A percentile compares a stretch with the other conserved stretches of the same genome.
phyloP scores from a whole-genome alignment of 35 echinoderm and acorn worm genomes.

The Hemicentrotus pulcherrimus region DNA sequence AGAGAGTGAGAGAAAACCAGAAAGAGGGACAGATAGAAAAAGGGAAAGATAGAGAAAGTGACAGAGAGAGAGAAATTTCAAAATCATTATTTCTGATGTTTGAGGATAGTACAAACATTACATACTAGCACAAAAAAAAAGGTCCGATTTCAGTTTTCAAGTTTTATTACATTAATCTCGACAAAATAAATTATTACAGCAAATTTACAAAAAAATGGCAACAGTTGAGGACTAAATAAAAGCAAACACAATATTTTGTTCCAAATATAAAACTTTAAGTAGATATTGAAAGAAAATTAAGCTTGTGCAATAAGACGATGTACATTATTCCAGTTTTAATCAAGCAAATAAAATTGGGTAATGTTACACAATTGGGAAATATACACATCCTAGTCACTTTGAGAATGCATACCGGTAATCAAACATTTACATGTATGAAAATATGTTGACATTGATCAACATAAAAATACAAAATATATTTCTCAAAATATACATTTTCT shows the following conservation, averaged over 20 bases:
- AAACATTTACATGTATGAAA: neutral
- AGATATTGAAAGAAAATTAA: neutral
- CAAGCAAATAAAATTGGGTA: neutral
- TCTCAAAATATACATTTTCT: neutral
- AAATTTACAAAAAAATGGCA: neutral
- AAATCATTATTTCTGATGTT: too few species aligned
- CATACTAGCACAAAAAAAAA: neutral
- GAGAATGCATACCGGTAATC: neutral
- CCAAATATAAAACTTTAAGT: neutral
- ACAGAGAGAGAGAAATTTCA: too few species aligned
- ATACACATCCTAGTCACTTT: neutral
- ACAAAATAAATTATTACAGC: neutral
- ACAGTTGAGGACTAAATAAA: neutral
- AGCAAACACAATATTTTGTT: neutral
- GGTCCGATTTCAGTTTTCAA: neutral
- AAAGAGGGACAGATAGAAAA: too few species aligned
- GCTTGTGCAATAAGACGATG: neutral
- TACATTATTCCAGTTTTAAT: slow-evolving; percentile 5
- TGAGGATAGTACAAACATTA: neutral
- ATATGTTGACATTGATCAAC: neutral
- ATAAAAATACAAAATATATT: neutral
- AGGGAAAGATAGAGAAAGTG: too few species aligned
- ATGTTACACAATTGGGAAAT: neutral
- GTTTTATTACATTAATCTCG: neutral
- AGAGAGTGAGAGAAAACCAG: too few species aligned